Evolutionary conservation across 2,888 invertebrate genomes (phyloP), one percentile per base, ranked within the genome.

Genomic region (Agrotis segetum): DNA sequence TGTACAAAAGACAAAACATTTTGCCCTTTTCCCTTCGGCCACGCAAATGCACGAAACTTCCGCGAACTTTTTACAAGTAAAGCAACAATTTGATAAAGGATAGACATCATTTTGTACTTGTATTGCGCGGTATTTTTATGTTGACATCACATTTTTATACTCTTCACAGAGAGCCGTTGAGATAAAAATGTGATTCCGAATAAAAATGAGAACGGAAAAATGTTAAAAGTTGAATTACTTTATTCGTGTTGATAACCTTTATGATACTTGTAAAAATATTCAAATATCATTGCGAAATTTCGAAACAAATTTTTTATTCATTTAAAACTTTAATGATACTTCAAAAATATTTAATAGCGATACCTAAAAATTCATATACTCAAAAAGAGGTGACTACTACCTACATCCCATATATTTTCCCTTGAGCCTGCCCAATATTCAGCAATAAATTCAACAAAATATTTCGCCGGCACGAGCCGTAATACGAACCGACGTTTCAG

Each of bases 1-100:
- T 73, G n/a, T 71, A 63, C 73, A 72, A 75, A 80, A 85, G 81
- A 85, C 80, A 85, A 84, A 85, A 87, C 83, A 83, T 85, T 85
- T 34, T 75, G 69, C 68, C 77, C 70, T 82, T 84, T 80, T 75
- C 74, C 84, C 77, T 61, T 67, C 73, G 69, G 71, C 67, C 77
- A 71, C 69, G 75, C 49, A 83, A 87, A 83, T 83, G 73, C 68
- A 72, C 34, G 49, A 44, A 83, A 85, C 60, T 77, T 78, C 52
- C 34, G 4, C 17, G 29, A 79, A 83, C 77, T 83, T 81, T 78
- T 77, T 71, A 66, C 71, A 74, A 72, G 63, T 62, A 74, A 69
- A 73, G 65, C 64, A 75, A 74, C 68, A 79, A 69, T 76, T 78
- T 77, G 64, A 71, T 74, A 74, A 73, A 60, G 75, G 62, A 58